Base-by-base conservation (phyloP, 2,888 invertebrate species). In the Volucella inflata region DNA sequence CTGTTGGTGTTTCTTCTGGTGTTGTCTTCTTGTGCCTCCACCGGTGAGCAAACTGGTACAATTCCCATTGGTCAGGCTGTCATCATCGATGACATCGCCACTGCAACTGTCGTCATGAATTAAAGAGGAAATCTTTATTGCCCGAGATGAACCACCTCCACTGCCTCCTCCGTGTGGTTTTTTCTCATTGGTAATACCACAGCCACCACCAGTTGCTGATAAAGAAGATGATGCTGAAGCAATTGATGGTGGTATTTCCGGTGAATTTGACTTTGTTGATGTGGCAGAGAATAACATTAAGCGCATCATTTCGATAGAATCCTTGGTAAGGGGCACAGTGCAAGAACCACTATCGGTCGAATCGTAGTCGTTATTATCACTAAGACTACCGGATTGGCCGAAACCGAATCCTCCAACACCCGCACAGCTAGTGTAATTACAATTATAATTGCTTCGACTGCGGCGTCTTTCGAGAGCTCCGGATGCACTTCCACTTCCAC, bases 311-410 rank as follows among this genome's bases (percentile, higher is more conserved):
- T 91, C 91, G 17, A 89, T 90, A 46, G 91, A 90, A 75, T 91
- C 91, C 8, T 89, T 88, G 36, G 88, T 87, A 84, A 91, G 60
- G 2, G 91, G 92, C 8, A 91, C 92, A 48, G 90, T 90, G 65
- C 92, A 91, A 16, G 92, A 91, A 30, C 92, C 92, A 50, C 89
- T 89, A 74, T 91, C 91, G 0, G 91, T 90, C 53, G 89, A 90
- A 17, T 89, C 90, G 76, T 88, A 89, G 55, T 89, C 88, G 77
- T 87, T 72, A 36, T 81, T 84, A 64, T 81, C 83, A 71, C 83
- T 83, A 16, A 82, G 78, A 72, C 79, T 91, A 48, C 91, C 91
- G 12, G 89, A 87, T 48, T 91, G 89, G 46, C 91, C 89, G 51
- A 77, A 59, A 40, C 60, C 62, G 17, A 21, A 21, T 0, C 46